Evolutionary conservation across 1,140 invertebrate species (phyloP).

Genomic region (Chionoecetes opilio): DNA sequence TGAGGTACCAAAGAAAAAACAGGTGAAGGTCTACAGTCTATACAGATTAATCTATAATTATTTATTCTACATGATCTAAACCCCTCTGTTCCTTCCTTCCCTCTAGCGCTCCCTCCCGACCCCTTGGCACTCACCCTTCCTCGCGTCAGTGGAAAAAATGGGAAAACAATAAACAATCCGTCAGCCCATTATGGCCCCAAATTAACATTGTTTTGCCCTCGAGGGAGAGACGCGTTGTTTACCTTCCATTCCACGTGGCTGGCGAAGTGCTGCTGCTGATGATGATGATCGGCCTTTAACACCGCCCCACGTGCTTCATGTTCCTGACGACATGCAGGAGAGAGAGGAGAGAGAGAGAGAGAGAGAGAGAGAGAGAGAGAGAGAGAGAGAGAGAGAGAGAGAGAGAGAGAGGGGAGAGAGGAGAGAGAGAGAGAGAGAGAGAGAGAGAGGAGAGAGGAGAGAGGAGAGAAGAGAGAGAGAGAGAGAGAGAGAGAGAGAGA

Average conservation of each 20-base stretch:
- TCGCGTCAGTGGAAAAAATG: neutral
- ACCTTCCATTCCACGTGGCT: slow-evolving; percentile 14
- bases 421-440: too few relatives aligned
- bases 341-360: too few relatives aligned
- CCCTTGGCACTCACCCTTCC: neutral
- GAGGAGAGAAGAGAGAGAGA: too few relatives aligned
- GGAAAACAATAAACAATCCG: slow-evolving; percentile 20
- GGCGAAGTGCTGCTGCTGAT: neutral
- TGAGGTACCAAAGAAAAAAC: neutral
- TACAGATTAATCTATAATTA: neutral
- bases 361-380: too few relatives aligned
- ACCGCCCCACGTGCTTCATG: neutral
- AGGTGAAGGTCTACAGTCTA: neutral
- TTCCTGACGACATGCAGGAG: too few relatives aligned
- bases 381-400: too few relatives aligned
- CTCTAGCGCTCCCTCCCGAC: neutral
- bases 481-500: too few relatives aligned
- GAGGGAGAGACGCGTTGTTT: neutral
- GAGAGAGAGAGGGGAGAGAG: too few relatives aligned
- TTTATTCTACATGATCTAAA: neutral
- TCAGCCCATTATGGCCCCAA: slow-evolving; percentile 1
- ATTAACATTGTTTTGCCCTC: neutral
- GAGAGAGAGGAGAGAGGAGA: too few relatives aligned
- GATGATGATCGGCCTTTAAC: neutral
- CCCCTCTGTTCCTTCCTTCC: neutral